These are phyloP conservation scores for Zoanthus sansibaricus DNA, from an alignment of 92 coral and sea anemone genomes.

Conservation along the genomic window DNA sequence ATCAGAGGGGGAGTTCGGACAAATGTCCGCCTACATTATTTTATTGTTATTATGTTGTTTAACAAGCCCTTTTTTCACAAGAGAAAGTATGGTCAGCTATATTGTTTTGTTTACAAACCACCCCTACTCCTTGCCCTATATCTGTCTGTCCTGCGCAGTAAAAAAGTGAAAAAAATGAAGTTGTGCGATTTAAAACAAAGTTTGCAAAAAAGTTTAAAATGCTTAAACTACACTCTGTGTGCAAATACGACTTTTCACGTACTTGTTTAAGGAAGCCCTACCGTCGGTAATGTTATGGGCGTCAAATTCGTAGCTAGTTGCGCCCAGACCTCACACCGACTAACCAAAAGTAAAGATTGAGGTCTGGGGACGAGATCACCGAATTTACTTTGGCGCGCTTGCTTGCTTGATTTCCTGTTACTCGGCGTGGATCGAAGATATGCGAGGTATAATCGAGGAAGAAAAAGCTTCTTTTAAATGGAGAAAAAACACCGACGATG, in stretches of 20 bases:
- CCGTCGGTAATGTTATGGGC: slow-evolving; percentile 16
- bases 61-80: slow-evolving; percentile 1
- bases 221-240: slow-evolving; percentile 5
- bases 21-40: not conserved
- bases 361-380: slow-evolving; percentile 11
- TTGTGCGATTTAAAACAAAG: not conserved
- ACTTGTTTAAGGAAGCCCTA: slow-evolving; percentile 3
- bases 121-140: slow-evolving; percentile 5
- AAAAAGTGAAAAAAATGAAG: slow-evolving; percentile 7
- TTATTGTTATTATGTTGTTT: not conserved
- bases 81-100: slow-evolving; percentile 1
- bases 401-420: no score
- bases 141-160: not conserved
- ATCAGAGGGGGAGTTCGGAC: not conserved
- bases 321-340: slow-evolving; percentile 28
- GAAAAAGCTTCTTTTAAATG: slow-evolving; percentile 49
- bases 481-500: slow-evolving; percentile 51
- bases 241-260: not conserved
- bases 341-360: slow-evolving; percentile 2
- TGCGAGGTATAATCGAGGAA: slow-evolving; percentile 41
- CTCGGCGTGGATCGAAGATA: not conserved
- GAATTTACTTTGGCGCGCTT: slow-evolving; percentile 16
- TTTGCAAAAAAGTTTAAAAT: not conserved
- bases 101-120: not conserved
- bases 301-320: not conserved